Percentiles rank a stretch among this genome's conserved stretches.
Evolutionary conservation across 92 coral and sea anemone genomes (phyloP).

Genomic region (Virgularia gustaviana): DNA sequence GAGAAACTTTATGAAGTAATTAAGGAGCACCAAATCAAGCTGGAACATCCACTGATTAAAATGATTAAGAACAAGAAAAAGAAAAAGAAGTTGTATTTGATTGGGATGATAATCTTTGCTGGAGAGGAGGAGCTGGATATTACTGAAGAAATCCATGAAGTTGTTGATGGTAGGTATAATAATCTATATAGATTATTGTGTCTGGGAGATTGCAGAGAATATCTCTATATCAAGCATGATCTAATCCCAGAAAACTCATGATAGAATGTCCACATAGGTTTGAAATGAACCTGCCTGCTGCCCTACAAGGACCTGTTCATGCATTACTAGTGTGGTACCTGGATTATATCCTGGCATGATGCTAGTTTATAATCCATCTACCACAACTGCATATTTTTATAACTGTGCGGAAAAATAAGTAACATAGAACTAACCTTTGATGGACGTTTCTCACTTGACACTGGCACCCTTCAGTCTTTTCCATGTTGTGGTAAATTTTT

Average conservation of each 20-base stretch:
- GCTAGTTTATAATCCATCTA: too few relatives aligned
- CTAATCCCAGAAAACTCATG: not conserved
- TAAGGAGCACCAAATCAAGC: conserved; percentile 49
- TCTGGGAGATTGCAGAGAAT: not conserved
- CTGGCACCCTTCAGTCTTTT: too few relatives aligned
- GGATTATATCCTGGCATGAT: too few relatives aligned
- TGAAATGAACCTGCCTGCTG: too few relatives aligned
- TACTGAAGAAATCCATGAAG: conserved; percentile 54
- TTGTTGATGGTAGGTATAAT: conserved; percentile 53
- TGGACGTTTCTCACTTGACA: too few relatives aligned
- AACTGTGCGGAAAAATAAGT: too few relatives aligned
- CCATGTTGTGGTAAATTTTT: too few relatives aligned
- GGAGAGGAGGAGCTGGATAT: conserved; percentile 55
- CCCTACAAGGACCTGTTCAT: too few relatives aligned
- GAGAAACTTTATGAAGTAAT: conserved; percentile 55
- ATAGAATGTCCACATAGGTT: too few relatives aligned
- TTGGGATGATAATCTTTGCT: conserved; percentile 60
- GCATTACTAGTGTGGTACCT: too few relatives aligned
- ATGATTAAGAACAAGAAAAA: conserved; percentile 51
- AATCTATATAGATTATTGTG: not conserved
- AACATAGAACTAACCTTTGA: too few relatives aligned
- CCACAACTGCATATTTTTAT: too few relatives aligned
- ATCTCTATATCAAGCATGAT: not conserved
- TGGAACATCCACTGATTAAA: conserved; percentile 75
- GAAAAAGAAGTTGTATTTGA: conserved; percentile 62